Conservation (phyloP, 2,888 invertebrate genomes). For the Caenorhabditis becei region DNA sequence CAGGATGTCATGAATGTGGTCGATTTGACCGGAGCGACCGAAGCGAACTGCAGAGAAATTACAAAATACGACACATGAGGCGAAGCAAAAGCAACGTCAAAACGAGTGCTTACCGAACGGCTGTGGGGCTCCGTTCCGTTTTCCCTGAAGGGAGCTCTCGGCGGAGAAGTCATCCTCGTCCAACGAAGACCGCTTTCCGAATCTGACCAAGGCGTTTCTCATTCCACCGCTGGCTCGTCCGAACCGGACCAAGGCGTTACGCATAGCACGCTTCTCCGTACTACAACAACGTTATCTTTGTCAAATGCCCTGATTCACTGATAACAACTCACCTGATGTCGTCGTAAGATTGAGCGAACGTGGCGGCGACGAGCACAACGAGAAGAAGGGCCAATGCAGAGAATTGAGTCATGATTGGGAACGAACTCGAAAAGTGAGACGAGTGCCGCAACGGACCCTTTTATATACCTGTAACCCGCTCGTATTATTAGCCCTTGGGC, state of each 20-base stretch:
- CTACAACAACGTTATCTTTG: slow-evolving; percentile 39
- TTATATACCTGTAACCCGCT: slow-evolving; percentile 56
- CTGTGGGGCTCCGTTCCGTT: slow-evolving; percentile 76
- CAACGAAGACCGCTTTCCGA: slow-evolving; percentile 70
- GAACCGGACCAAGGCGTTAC: slow-evolving; percentile 76
- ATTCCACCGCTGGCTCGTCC: slow-evolving; percentile 73
- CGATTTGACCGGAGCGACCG: slow-evolving; percentile 74
- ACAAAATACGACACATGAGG: slow-evolving; percentile 22
- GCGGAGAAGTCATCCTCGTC: slow-evolving; percentile 64
- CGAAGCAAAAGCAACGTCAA: slow-evolving; percentile 12
- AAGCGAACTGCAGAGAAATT: slow-evolving; percentile 70
- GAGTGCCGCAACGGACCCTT: slow-evolving; percentile 40
- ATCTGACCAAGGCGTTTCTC: slow-evolving; percentile 76
- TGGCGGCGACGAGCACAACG: slow-evolving; percentile 52
- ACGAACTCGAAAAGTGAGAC: slow-evolving; percentile 53
- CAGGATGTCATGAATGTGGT: slow-evolving; percentile 76
- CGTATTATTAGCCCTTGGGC: slow-evolving; percentile 29
- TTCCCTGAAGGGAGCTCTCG: slow-evolving; percentile 66
- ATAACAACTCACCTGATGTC: slow-evolving; percentile 47
- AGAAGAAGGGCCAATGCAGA: slow-evolving; percentile 51
- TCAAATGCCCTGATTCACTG: background rate
- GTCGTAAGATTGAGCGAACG: slow-evolving; percentile 61
- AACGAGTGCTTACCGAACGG: slow-evolving; percentile 69
- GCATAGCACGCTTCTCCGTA: slow-evolving; percentile 75
- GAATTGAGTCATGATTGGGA: slow-evolving; percentile 55